Conservation (phyloP, 2,797 vertebrate genomes). For the Pseudochaenichthys georgianus region DNA sequence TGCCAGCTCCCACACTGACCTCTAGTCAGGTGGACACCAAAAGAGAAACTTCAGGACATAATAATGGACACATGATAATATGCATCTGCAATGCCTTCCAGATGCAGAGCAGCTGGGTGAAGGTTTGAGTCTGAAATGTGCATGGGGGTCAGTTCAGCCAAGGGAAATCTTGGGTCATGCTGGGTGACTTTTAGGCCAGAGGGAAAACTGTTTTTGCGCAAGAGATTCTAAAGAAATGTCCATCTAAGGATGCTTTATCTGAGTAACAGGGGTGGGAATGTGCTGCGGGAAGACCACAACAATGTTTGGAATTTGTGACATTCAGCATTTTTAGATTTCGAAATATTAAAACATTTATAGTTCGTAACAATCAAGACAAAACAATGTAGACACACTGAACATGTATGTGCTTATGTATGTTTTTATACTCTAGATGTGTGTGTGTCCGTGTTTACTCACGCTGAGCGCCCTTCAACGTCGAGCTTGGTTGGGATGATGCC, state of each 20-base stretch:
- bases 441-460: conserved; percentile 87
- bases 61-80: conserved; percentile 46
- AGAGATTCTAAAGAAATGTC: conserved; percentile 33
- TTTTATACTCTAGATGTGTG: not conserved
- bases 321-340: conserved; percentile 30
- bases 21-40: conserved; percentile 44
- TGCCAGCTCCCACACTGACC: conserved; percentile 71
- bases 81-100: conserved; percentile 17
- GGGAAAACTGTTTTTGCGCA: conserved; percentile 16
- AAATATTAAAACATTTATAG: not conserved
- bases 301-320: conserved; percentile 47
- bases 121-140: conserved; percentile 6
- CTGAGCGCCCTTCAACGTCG: conserved; percentile 95
- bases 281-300: conserved; percentile 10
- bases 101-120: conserved; percentile 15
- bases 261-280: conserved; percentile 27
- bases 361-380: not conserved
- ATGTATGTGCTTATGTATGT: not conserved
- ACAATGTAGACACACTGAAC: not conserved
- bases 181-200: conserved; percentile 9
- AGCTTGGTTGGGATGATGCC: conserved; percentile 94
- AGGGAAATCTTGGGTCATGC: not conserved
- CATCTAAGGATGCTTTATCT: conserved; percentile 31
- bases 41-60: conserved; percentile 43
- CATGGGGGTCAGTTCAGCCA: not conserved